Base-by-base conservation (phyloP, 2,113 vertebrate species). In the Festucalex cinctus region DNA sequence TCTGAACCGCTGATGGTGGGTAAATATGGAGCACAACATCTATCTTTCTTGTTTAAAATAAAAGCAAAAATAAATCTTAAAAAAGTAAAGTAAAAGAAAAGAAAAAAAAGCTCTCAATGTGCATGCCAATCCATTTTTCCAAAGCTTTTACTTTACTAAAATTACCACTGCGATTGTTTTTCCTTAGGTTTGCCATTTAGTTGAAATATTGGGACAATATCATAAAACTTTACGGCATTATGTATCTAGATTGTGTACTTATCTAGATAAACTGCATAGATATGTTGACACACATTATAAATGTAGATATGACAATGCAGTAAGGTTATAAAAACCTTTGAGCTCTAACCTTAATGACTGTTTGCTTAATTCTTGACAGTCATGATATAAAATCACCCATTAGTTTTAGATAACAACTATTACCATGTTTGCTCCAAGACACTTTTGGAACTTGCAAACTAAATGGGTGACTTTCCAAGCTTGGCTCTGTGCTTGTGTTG, bases 391-490 rank as follows among this genome's bases (percentile, higher is more conserved):
- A 51, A 70, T 72, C 61, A 62, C 72, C 39, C 73, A 70, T 71
- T 56, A 62, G 64, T 74, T 72, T 70, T 63, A 57, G 43, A 69
- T 36, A 65, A 9, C 36, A 24, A 28, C 48, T 46, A 49, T 71
- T 51, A 71, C 78, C 66, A 66, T 76, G 66, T 70, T 35, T 79
- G 61, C 69, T 57, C 56, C 54, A 72, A 79, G 70, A 74, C 64
- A 64, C 58, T 75, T 76, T 70, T 66, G 73, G 69, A 79, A n/a
- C 56, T 22, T 54, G 70, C 80, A 74, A 80, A 73, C 66, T 71
- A 59, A 66, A 69, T 83, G 35, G 24, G 80, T 89, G 85, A 82
- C 78, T 84, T 86, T 86, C 84, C 83, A 82, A 69, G 65, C 71
- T 71, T 67, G 61, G 70, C 70, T 76, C 51, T 35, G 56, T 58